Evolutionary conservation across 2,797 vertebrate species (phyloP).

Genomic region (Dendrocincla tyrannina): DNA sequence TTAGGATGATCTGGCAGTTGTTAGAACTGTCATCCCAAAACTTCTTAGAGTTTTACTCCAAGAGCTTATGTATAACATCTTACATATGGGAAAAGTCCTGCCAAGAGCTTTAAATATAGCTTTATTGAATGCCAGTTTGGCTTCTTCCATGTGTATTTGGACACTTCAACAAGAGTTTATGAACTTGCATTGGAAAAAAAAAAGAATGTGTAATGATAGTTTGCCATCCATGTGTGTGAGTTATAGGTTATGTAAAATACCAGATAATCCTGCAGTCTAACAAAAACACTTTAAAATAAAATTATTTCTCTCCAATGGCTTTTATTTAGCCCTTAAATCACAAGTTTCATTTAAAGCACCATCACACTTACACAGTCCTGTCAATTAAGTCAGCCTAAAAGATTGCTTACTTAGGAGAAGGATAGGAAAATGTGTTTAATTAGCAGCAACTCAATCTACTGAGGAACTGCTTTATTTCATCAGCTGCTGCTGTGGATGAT

Average conservation of each 20-base stretch:
- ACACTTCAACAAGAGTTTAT: conserved; percentile 44
- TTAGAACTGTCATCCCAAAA: neutral
- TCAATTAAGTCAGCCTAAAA: conserved; percentile 4
- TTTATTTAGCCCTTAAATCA: conserved; percentile 17
- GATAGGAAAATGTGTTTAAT: conserved; percentile 6
- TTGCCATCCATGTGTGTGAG: neutral
- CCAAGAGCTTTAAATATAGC: conserved; percentile 23
- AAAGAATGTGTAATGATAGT: neutral
- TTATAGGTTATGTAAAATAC: neutral
- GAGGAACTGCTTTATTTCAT: conserved; percentile 9
- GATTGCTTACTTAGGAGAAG: neutral
- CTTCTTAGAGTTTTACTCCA: neutral
- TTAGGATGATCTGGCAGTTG: neutral
- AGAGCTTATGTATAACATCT: neutral
- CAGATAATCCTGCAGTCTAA: neutral
- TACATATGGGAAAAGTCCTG: conserved; percentile 25
- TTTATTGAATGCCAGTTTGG: conserved; percentile 43
- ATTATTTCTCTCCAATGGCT: neutral
- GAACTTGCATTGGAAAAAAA: neutral
- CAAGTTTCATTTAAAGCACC: conserved; percentile 13
- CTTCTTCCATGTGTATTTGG: neutral
- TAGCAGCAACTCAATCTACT: neutral
- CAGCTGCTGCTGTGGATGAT: neutral
- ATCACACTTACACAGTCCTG: neutral
- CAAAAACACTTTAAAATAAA: neutral